These are phyloP conservation scores for Smittia sp. DNA, from an alignment of 2,888 invertebrate genomes.

Conservation along the genomic window DNA sequence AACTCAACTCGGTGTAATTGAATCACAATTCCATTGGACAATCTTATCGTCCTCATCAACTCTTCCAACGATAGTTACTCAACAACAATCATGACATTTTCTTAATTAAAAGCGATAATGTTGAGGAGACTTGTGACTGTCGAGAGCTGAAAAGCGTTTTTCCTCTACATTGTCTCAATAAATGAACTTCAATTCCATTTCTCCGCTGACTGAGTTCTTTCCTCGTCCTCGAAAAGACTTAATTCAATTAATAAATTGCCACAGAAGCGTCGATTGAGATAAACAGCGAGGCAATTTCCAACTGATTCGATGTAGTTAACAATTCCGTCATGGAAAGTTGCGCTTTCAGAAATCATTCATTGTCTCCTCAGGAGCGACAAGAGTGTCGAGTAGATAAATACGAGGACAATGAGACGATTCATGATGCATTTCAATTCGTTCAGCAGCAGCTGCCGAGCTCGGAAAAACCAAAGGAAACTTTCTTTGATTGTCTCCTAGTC, in stretches of 20 bases:
- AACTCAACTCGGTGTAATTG: neutral
- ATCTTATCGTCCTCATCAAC: neutral
- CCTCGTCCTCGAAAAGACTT: neutral
- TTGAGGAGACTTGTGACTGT: neutral
- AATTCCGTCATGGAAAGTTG: neutral
- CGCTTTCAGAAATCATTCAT: neutral
- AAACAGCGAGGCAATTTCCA: too few species aligned
- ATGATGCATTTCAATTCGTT: neutral
- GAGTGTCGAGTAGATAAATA: neutral
- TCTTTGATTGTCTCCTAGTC: neutral
- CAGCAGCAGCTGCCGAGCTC: neutral
- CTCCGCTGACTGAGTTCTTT: neutral
- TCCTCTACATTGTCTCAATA: conserved; percentile 5
- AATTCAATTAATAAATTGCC: too few species aligned
- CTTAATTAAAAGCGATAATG: conserved; percentile 12
- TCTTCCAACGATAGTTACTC: neutral
- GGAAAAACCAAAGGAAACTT: neutral
- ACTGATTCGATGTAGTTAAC: neutral
- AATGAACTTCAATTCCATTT: neutral
- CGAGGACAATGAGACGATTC: neutral
- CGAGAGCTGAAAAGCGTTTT: neutral
- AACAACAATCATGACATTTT: conserved; percentile 17
- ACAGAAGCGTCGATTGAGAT: too few species aligned
- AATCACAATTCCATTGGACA: neutral
- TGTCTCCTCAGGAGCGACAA: neutral